Percentiles rank a stretch among this genome's conserved stretches.
These are phyloP conservation scores for Drosophila suzukii DNA, from an alignment of 1,140 invertebrate species.

Conservation along the genomic window DNA sequence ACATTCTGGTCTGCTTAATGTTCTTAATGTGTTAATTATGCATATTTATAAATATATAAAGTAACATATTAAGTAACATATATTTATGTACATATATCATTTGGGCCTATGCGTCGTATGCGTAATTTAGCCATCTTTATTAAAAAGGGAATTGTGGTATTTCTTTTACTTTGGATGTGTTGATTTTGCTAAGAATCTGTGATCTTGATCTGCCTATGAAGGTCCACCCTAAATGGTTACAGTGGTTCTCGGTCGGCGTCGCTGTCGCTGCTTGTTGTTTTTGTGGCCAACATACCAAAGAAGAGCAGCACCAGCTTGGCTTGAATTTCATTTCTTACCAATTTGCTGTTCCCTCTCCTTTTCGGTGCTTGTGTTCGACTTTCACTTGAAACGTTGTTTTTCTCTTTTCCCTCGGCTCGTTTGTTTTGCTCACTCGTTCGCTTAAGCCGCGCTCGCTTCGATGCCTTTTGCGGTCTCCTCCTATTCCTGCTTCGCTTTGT, in stretches of 20 bases:
- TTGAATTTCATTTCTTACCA: conserved; percentile 54
- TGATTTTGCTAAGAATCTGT: too few species aligned
- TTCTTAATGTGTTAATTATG: too few species aligned
- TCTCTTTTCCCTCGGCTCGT: conserved; percentile 41
- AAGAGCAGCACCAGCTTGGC: conserved; percentile 36
- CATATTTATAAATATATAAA: too few species aligned
- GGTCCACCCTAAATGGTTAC: conserved; percentile 15
- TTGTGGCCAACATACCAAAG: conserved; percentile 31
- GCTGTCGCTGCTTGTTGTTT: conserved; percentile 16
- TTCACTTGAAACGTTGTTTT: conserved; percentile 60
- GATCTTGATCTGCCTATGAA: neutral
- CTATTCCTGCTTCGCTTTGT: conserved; percentile 3
- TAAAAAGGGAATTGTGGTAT: neutral
- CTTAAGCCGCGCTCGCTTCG: conserved; percentile 21
- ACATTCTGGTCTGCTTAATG: neutral
- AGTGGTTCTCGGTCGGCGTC: conserved; percentile 2
- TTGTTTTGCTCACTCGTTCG: conserved; percentile 54
- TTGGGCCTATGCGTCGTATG: neutral
- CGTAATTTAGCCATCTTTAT: neutral
- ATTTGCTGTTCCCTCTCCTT: conserved; percentile 33
- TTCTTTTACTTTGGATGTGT: neutral
- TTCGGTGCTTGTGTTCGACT: conserved; percentile 52
- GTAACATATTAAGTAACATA: neutral
- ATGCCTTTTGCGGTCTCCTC: conserved; percentile 17
- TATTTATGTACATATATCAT: too few species aligned